A percentile compares a stretch with the other conserved stretches of the same genome.
Conservation (phyloP, 2,797 vertebrate species). For the Parauchenoglanis ngamensis region DNA sequence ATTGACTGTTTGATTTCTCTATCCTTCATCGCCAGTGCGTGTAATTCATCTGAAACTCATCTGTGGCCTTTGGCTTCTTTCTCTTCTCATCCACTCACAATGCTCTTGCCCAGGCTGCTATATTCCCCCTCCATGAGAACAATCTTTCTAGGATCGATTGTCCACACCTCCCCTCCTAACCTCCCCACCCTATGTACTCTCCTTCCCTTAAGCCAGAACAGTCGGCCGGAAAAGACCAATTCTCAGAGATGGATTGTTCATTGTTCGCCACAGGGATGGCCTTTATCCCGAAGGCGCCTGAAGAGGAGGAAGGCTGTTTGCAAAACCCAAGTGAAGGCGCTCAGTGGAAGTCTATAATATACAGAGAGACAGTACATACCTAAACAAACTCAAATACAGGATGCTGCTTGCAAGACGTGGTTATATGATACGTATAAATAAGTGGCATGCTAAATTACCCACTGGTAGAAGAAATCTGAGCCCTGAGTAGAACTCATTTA, state of each 20-base stretch:
- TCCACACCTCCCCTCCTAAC: slow-evolving; percentile 34
- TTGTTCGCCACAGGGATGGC: slow-evolving; percentile 76
- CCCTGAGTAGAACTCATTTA: not conserved
- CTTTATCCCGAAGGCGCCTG: slow-evolving; percentile 76
- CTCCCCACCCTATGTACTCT: slow-evolving; percentile 58
- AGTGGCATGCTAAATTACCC: not conserved
- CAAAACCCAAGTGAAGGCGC: slow-evolving; percentile 35
- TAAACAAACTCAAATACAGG: slow-evolving; percentile 7
- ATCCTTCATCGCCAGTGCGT: slow-evolving; percentile 33
- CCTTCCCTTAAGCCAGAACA: slow-evolving; percentile 65
- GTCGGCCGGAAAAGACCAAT: slow-evolving; percentile 67
- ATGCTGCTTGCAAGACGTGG: not conserved
- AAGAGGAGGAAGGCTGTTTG: slow-evolving; percentile 67
- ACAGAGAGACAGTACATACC: slow-evolving; percentile 16
- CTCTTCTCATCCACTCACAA: slow-evolving; percentile 21
- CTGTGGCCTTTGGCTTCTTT: slow-evolving; percentile 31
- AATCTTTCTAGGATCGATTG: slow-evolving; percentile 52
- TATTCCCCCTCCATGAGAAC: slow-evolving; percentile 35
- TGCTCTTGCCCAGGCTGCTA: slow-evolving; percentile 34
- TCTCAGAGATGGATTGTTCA: slow-evolving; percentile 78
- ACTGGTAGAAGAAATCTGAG: too few species aligned
- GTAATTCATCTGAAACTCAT: slow-evolving; percentile 43
- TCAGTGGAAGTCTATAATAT: slow-evolving; percentile 31
- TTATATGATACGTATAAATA: not conserved
- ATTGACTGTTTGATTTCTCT: slow-evolving; percentile 40